Percentiles rank a stretch among this genome's conserved stretches.
phyloP scores from a whole-genome alignment of 2,888 invertebrate species.

The Flexamia atlantica region DNA sequence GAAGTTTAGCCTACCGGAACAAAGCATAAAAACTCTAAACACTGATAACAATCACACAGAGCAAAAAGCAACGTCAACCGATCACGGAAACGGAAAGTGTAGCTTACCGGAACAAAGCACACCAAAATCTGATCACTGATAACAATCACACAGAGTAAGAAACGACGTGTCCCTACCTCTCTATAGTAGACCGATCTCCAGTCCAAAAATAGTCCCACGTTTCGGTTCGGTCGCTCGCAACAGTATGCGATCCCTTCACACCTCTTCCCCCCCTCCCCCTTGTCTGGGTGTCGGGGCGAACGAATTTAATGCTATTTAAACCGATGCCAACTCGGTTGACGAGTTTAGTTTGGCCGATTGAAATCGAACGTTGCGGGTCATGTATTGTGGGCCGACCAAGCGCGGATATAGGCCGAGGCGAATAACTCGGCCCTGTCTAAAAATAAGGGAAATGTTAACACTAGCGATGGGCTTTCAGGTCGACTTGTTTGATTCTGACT shows the following conservation, averaged over 20 bases:
- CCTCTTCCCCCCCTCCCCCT: constrained; percentile 2
- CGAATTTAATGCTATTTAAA: constrained; percentile 2
- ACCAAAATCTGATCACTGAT: neutral
- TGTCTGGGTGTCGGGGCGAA: neutral
- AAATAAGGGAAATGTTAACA: too few species aligned
- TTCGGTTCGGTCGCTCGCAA: constrained; percentile 20
- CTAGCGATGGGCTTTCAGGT: too few species aligned
- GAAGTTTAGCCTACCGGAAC: neutral
- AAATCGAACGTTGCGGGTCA: neutral
- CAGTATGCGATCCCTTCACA: constrained; percentile 28
- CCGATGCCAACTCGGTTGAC: constrained; percentile 24
- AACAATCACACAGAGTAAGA: neutral
- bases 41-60: too few species aligned
- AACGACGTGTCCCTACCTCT: constrained; percentile 33
- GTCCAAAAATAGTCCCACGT: constrained; percentile 53
- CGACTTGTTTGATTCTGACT: too few species aligned
- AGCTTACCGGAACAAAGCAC: neutral
- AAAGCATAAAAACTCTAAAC: neutral
- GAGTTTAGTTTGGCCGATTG: neutral
- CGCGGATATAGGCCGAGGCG: too few species aligned
- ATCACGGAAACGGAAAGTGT: neutral
- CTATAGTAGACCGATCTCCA: constrained; percentile 50
- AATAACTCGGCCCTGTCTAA: too few species aligned
- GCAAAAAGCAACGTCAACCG: too few species aligned
- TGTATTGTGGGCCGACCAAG: neutral